A percentile compares a stretch with the other conserved stretches of the same genome.
These are phyloP conservation scores for Xylocopa sonorina DNA, from an alignment of 1,140 invertebrate genomes.

Conservation along the genomic window DNA sequence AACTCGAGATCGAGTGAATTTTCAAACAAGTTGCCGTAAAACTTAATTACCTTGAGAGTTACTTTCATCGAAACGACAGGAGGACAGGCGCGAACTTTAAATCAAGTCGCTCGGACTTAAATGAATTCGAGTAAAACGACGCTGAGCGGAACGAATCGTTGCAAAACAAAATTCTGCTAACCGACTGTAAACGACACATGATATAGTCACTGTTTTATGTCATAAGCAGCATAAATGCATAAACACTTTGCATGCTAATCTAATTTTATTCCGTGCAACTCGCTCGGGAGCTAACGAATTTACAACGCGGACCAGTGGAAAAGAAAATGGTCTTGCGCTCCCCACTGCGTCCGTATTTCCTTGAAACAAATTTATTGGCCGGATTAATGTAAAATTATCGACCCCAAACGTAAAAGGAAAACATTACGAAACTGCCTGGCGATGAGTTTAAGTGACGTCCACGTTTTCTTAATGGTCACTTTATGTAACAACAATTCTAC, in stretches of 20 bases:
- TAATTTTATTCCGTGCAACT: background rate
- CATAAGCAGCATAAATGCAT: background rate
- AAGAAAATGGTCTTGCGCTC: background rate
- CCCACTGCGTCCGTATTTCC: background rate
- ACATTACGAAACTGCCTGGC: slow-evolving; percentile 31
- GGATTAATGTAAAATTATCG: slow-evolving; percentile 29
- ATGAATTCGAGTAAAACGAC: no score
- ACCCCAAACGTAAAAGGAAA: slow-evolving; percentile 10
- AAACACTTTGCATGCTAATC: background rate
- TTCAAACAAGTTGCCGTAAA: no score
- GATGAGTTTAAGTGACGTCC: slow-evolving; percentile 31
- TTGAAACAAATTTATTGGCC: background rate
- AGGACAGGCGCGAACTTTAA: no score
- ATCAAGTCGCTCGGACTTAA: no score
- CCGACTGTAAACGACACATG: no score
- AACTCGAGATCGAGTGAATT: no score
- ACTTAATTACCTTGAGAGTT: no score
- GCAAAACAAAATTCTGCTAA: no score
- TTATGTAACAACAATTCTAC: slow-evolving; percentile 51
- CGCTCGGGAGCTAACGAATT: background rate
- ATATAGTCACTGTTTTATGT: background rate
- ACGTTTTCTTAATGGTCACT: slow-evolving; percentile 47
- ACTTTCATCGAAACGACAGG: no score
- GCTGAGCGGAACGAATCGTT: background rate
- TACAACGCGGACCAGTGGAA: background rate